Conservation (phyloP, 1,140 invertebrate species). For the Calycopis cecrops region DNA sequence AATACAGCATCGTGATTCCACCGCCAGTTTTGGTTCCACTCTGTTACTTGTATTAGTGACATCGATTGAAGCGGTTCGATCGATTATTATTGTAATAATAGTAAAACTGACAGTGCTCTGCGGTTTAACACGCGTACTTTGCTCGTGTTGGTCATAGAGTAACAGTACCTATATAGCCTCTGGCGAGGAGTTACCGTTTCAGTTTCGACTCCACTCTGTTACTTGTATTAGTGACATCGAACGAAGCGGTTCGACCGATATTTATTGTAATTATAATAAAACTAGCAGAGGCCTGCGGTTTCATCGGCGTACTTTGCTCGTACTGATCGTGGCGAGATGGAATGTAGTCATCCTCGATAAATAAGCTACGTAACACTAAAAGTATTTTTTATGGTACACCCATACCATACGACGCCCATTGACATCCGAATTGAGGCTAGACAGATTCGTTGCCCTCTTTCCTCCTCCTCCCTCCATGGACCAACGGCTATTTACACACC, state of each 20-base stretch:
- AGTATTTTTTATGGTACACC: too few relatives aligned
- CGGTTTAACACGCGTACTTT: background rate
- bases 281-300: too few relatives aligned
- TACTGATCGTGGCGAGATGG: background rate
- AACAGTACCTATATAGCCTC: too few relatives aligned
- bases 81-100: constrained; percentile 4
- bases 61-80: constrained; percentile 12
- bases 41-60: constrained; percentile 15
- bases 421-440: too few relatives aligned
- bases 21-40: constrained; percentile 19
- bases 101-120: background rate
- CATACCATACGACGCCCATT: too few relatives aligned
- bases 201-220: constrained; percentile 16
- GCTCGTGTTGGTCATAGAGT: background rate
- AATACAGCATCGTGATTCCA: constrained; percentile 26
- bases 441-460: too few relatives aligned
- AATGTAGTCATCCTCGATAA: too few relatives aligned
- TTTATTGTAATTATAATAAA: constrained; percentile 2
- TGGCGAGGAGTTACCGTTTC: too few relatives aligned
- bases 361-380: too few relatives aligned
- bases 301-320: background rate
- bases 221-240: constrained; percentile 19
- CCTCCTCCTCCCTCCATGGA: too few relatives aligned
- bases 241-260: background rate
- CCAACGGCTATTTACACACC: too few relatives aligned